Evolutionary conservation across 2,113 vertebrate genomes (phyloP), one percentile per base, ranked within the genome.

Genomic region (Clinocottus analis): DNA sequence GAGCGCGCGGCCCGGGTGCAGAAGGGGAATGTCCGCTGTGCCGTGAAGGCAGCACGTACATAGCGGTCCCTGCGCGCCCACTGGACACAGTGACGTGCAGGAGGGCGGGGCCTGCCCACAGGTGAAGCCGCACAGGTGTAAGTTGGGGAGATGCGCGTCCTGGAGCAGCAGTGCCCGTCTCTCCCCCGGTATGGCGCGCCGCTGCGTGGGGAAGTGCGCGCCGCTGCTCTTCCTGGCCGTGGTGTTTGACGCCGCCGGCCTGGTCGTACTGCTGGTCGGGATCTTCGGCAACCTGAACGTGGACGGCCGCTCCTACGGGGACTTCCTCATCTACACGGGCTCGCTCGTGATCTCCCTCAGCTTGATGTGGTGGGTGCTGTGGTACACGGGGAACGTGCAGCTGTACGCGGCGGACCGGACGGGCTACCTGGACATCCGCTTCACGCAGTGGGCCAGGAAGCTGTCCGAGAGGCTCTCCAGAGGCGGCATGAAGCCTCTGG

Each of bases 251-350:
- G 77, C 80, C 0, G 49, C 65, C 0, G 95, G 95, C 0, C 65
- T 95, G 37, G 63, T 70, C 0, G 61, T 94, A 0, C 85, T 96
- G 0, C 82, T 96, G 11, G 83, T 95, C n/a, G 95, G 95, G 13
- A 87, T 95, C 59, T 95, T 96, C 76, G 95, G 92, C 7, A 87
- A 95, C 51, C 79, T 94, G 67, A 86, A 68, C 0, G 1, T 88
- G 27, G 39, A 89, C 41, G 94, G 93, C 1, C 91, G 82, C 58
- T 95, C 92, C 72, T 94, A 94, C 14, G 94, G 94, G 5, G 95
- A 96, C 77, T 96, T 95, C 66, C 90, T 96, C 17, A 92, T 96
- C 77, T 95, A 93, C 86, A 94, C 93, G 17, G 95, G 95, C 17
- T 83, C 95, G 0, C 3, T 95, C 39, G 58, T 95, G 1, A 90